A percentile compares a stretch with the other conserved stretches of the same genome.
Evolutionary conservation across 2,888 invertebrate genomes (phyloP).

Genomic region (Tigriopus californicus): DNA sequence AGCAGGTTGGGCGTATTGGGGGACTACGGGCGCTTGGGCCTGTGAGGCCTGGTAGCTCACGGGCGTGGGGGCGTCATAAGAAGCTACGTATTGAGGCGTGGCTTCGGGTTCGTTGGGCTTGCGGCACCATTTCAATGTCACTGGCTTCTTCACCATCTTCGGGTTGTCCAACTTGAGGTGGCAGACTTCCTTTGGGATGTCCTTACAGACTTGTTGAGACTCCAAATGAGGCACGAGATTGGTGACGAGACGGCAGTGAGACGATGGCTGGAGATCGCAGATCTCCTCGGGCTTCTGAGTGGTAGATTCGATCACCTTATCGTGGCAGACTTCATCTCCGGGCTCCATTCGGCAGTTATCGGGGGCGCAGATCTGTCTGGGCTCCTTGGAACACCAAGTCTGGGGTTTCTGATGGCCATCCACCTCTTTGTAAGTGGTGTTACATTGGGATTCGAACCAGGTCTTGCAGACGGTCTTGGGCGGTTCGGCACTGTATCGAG

Average conservation of each 20-base stretch:
- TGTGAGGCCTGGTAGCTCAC: background rate
- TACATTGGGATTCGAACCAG: constrained; percentile 12
- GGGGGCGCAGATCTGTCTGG: constrained; percentile 7
- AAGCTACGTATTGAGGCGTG: background rate
- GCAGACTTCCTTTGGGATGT: constrained; percentile 15
- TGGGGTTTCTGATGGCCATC: background rate
- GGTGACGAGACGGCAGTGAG: constrained; percentile 6
- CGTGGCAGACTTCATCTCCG: constrained; percentile 6
- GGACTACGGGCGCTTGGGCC: background rate
- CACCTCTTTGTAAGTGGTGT: constrained; percentile 1
- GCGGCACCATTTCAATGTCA: constrained; percentile 13
- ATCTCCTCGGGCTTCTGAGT: background rate
- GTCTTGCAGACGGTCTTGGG: constrained; percentile 10
- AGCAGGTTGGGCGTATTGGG: background rate
- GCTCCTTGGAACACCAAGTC: constrained; percentile 10
- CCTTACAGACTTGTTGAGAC: constrained; percentile 11
- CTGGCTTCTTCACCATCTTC: constrained; percentile 9
- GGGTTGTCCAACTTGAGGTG: constrained; percentile 3
- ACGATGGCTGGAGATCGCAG: constrained; percentile 12
- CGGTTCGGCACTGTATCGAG: background rate
- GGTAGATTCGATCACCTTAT: constrained; percentile 5
- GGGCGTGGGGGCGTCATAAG: background rate
- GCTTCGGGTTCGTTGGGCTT: background rate
- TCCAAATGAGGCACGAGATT: constrained; percentile 13
- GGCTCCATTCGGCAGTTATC: constrained; percentile 5